Evolutionary conservation across 1,140 invertebrate genomes (phyloP), one percentile per base, ranked within the genome.

Genomic region (Drosophila athabasca): DNA sequence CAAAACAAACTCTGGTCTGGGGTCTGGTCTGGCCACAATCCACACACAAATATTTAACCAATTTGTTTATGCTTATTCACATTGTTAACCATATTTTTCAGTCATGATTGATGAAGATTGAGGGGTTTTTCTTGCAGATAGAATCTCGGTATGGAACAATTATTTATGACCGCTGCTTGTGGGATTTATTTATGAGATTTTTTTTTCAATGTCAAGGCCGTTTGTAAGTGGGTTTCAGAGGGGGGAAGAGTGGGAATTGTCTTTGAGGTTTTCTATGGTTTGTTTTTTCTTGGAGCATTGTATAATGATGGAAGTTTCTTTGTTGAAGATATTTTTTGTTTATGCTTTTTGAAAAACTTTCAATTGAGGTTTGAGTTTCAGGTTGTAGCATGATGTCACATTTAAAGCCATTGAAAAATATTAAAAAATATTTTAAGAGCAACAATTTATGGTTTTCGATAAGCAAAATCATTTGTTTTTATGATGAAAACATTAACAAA

Each of bases 181-280:
- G 52, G 7, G 52, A 43, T 35, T 69, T 68, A 46, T 26, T 4
- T 26, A 26, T 26, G 17, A 19, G 17, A 19, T 19, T 19, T 9
- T 59, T 9, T 59, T 51, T 65, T 75, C 55, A 68, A 76, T 76
- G 72, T 76, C 72, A 75, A 66, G 71, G 71, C 48, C 68, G 24
- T 44, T 73, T 62, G 68, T 73, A 73, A 73, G 15, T 62, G 44
- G 13, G 35, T 29, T 49, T 49, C 19, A n/a, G 15, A 11, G 35
- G 66, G 15, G 45, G 19, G 2, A 11, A 15, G 31, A 9, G 29
- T 62, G 5, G 43, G 29, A 19, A 49, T 29, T 6, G 17, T 22
- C 26, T 13, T 24, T 41, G 9, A 22, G 11, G 6, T 3, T 48
- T 15, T 15, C 45, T 19, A 22, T 48, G 11, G 17, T 4, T 11